Evolutionary conservation across 2,888 invertebrate species (phyloP).

Genomic region (Callimorpha dominula): DNA sequence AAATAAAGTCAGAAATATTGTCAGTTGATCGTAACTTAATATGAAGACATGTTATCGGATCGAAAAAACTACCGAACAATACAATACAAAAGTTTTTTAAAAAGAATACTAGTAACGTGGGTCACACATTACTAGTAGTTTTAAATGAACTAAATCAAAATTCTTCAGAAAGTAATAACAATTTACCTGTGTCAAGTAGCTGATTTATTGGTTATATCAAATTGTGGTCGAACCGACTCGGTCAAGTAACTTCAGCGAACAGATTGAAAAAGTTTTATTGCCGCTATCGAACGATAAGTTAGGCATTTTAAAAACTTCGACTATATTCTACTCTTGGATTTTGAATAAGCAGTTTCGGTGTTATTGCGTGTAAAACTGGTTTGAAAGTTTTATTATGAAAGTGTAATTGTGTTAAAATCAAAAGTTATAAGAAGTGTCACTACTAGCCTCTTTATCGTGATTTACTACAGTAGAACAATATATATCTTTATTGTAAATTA

Average conservation of each 20-base stretch:
- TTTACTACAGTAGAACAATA: no score
- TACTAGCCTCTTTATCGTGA: background rate
- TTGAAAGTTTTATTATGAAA: background rate
- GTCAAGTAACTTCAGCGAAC: conserved; percentile 45
- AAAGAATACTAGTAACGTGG: no score
- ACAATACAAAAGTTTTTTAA: background rate
- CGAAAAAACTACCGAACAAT: background rate
- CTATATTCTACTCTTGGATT: conserved; percentile 18
- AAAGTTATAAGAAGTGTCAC: background rate
- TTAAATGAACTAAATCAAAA: background rate
- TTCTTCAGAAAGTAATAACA: conserved; percentile 30
- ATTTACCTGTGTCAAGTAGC: conserved; percentile 37
- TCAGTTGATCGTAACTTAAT: background rate
- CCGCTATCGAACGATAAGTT: conserved; percentile 44
- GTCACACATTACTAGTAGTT: no score
- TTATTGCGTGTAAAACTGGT: conserved; percentile 19
- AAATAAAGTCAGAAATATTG: background rate
- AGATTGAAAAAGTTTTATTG: conserved; percentile 58
- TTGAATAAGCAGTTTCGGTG: conserved; percentile 4
- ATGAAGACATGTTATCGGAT: background rate
- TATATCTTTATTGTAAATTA: no score
- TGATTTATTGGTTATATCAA: conserved; percentile 49
- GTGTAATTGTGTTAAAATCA: background rate
- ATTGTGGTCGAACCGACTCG: conserved; percentile 39
- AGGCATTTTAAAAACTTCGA: conserved; percentile 26